Percentiles rank a stretch among this genome's conserved stretches.
phyloP scores from a whole-genome alignment of 2,888 invertebrate genomes.

The Drosophila greeni region DNA sequence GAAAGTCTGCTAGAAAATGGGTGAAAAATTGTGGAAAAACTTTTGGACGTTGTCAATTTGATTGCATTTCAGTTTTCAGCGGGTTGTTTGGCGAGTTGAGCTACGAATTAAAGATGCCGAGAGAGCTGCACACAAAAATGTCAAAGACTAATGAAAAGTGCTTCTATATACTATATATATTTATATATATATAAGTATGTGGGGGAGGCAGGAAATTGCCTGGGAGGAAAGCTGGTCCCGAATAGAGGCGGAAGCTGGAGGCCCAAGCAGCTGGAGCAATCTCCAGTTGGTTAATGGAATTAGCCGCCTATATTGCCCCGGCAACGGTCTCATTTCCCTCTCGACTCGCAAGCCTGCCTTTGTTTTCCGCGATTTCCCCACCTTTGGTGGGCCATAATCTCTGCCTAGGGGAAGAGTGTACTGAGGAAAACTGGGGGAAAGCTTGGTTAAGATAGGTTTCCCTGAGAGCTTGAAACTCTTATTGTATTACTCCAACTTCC shows the following conservation, averaged over 20 bases:
- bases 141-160: conserved; percentile 25
- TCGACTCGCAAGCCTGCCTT: conserved; percentile 8
- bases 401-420: not conserved
- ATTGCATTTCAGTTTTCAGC: conserved; percentile 54
- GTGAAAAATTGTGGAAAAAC: conserved; percentile 29
- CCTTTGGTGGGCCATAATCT: not conserved
- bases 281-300: conserved; percentile 5
- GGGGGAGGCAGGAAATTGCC: not conserved
- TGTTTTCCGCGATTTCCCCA: not conserved
- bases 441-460: not conserved
- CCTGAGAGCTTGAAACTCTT: too few relatives aligned
- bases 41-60: conserved; percentile 62
- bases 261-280: conserved; percentile 9
- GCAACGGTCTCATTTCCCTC: conserved; percentile 21
- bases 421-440: not conserved
- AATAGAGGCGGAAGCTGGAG: not conserved
- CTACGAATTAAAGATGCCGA: conserved; percentile 21
- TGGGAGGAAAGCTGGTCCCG: not conserved
- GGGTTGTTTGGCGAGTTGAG: conserved; percentile 22
- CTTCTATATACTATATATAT: too few relatives aligned
- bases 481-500: not conserved
- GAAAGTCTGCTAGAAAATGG: too few relatives aligned
- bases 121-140: conserved; percentile 4
- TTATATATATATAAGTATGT: not conserved
- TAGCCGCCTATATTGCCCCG: conserved; percentile 21